Conservation (phyloP, 2,797 vertebrate species). For the Hydrocynus forskahlii region DNA sequence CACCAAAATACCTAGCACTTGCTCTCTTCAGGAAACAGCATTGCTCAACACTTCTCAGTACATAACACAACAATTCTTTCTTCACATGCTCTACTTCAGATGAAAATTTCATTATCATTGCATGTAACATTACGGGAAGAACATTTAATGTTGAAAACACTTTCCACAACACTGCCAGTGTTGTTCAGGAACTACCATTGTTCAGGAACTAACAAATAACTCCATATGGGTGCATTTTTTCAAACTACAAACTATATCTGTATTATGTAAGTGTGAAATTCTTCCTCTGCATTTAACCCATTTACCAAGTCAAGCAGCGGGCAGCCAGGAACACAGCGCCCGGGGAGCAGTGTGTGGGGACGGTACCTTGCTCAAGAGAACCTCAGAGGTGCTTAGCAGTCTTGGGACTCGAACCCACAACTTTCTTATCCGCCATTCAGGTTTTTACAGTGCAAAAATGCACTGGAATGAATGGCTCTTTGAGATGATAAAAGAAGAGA, state of each 20-base stretch:
- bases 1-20: constrained; percentile 28
- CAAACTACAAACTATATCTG: too few relatives aligned
- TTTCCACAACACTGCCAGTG: background rate
- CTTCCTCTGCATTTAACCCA: too few relatives aligned
- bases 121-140: background rate
- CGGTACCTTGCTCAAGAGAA: too few relatives aligned
- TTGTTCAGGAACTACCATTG: too few relatives aligned
- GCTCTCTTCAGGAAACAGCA: constrained; percentile 5
- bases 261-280: too few relatives aligned
- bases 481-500: background rate
- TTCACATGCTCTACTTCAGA: background rate
- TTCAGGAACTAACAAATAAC: too few relatives aligned
- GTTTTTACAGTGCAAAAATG: background rate
- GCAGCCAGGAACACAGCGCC: too few relatives aligned
- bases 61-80: background rate
- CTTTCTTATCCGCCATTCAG: background rate
- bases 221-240: too few relatives aligned
- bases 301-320: too few relatives aligned
- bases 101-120: background rate
- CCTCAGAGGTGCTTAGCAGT: too few relatives aligned
- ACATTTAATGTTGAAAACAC: background rate
- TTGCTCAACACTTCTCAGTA: background rate
- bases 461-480: background rate
- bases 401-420: too few relatives aligned
- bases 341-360: too few relatives aligned